phyloP scores from a whole-genome alignment of 2,888 invertebrate species.

The Ganaspis brasiliensis region DNA sequence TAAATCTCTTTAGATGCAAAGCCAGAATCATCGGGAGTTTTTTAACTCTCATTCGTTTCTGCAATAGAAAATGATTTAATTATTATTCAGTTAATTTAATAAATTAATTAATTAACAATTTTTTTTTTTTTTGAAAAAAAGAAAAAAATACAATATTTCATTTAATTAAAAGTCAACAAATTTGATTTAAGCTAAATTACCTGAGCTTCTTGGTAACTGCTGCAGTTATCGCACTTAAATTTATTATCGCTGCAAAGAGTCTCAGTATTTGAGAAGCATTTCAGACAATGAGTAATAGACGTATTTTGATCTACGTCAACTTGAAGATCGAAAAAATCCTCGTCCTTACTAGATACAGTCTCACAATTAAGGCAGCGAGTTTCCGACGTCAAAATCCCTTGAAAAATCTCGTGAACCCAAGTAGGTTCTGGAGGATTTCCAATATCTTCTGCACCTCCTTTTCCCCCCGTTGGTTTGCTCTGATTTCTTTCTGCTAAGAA shows the following conservation, averaged over 20 bases:
- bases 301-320: constrained; percentile 99
- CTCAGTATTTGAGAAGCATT: constrained; percentile 99
- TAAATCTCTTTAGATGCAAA: constrained; percentile 97
- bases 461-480: constrained; percentile 82
- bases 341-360: constrained; percentile 99
- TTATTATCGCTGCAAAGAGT: constrained; percentile 99
- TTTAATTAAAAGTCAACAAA: too few species aligned
- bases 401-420: constrained; percentile 99
- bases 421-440: constrained; percentile 91
- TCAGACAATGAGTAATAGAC: constrained; percentile 98
- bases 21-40: constrained; percentile 99
- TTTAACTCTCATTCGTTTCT: constrained; percentile 98
- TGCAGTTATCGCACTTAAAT: constrained; percentile 99
- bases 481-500: constrained; percentile 88
- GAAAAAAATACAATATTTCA: constrained; percentile 29
- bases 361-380: constrained; percentile 99
- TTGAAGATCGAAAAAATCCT: constrained; percentile 99
- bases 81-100: constrained; percentile 17
- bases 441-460: constrained; percentile 82
- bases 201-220: constrained; percentile 99
- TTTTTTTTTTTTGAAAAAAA: too few species aligned
- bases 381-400: constrained; percentile 99
- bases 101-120: constrained; percentile 28
- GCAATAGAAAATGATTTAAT: constrained; percentile 57
- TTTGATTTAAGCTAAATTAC: too few species aligned